These are phyloP conservation scores for Drosophila imparisetae DNA, from an alignment of 2,888 invertebrate genomes.

Conservation along the genomic window DNA sequence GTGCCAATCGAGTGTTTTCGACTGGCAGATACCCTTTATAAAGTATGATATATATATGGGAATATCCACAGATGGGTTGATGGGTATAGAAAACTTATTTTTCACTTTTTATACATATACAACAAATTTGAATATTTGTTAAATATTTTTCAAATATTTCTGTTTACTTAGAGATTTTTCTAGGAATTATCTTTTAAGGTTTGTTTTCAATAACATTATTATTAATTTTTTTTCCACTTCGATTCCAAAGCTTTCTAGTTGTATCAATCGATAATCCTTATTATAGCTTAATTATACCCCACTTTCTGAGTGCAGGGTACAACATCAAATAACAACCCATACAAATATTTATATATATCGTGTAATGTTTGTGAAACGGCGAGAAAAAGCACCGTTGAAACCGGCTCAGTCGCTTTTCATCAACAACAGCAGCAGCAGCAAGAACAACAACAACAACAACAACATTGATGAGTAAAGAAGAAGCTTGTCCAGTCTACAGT, in stretches of 20 bases:
- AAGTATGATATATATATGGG: background rate
- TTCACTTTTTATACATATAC: background rate
- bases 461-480: conserved; percentile 9
- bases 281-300: background rate
- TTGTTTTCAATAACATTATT: background rate
- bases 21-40: background rate
- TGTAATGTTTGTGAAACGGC: conserved; percentile 44
- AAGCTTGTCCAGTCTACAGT: conserved; percentile 5
- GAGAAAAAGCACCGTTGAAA: conserved; percentile 46
- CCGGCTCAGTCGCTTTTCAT: conserved; percentile 57
- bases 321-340: background rate
- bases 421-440: conserved; percentile 8
- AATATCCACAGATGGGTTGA: background rate
- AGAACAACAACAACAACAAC: conserved; percentile 11
- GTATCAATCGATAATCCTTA: too few relatives aligned
- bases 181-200: too few relatives aligned
- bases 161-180: too few relatives aligned
- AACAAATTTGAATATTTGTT: too few relatives aligned
- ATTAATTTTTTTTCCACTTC: background rate
- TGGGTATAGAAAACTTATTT: too few relatives aligned
- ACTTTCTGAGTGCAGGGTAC: background rate
- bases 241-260: too few relatives aligned
- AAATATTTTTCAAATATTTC: too few relatives aligned
- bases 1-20: background rate
- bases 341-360: conserved; percentile 17